A percentile compares a stretch with the other conserved stretches of the same genome.
These are phyloP conservation scores for Erebia ligea DNA, from an alignment of 2,888 invertebrate species.

Conservation along the genomic window DNA sequence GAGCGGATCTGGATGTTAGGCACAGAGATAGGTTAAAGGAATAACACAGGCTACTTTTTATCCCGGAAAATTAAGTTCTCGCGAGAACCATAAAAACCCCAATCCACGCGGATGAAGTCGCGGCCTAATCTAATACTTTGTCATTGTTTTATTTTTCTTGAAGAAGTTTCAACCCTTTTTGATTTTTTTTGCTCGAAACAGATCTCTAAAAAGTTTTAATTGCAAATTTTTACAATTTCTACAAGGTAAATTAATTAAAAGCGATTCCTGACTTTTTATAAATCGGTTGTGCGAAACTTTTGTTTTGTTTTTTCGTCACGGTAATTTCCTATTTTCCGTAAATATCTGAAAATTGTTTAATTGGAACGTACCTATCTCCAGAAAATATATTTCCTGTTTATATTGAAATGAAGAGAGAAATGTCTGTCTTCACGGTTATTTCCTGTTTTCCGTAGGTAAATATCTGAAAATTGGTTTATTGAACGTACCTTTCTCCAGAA, in stretches of 20 bases:
- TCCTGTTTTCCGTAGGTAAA: too few species aligned
- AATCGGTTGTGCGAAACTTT: constrained; percentile 1
- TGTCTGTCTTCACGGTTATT: too few species aligned
- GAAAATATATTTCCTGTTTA: background rate
- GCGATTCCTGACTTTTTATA: background rate
- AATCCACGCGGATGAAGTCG: too few species aligned
- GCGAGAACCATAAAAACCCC: too few species aligned
- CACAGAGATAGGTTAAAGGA: too few species aligned
- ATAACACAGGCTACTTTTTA: too few species aligned
- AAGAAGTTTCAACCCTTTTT: background rate
- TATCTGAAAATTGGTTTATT: too few species aligned
- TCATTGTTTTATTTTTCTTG: background rate
- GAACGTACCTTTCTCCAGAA: too few species aligned
- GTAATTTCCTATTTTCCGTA: background rate
- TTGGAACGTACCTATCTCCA: background rate
- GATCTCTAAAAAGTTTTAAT: background rate
- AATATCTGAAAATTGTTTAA: background rate
- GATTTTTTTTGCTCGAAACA: background rate
- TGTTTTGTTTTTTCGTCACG: background rate
- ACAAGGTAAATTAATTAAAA: background rate
- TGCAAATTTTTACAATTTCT: background rate
- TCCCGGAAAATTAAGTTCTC: too few species aligned
- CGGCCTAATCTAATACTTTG: too few species aligned
- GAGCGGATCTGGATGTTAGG: too few species aligned
- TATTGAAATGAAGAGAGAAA: background rate